Percentiles rank a stretch among this genome's conserved stretches.
phyloP scores from a whole-genome alignment of 92 coral and sea anemone species.

The Isaurus tuberculatus region DNA sequence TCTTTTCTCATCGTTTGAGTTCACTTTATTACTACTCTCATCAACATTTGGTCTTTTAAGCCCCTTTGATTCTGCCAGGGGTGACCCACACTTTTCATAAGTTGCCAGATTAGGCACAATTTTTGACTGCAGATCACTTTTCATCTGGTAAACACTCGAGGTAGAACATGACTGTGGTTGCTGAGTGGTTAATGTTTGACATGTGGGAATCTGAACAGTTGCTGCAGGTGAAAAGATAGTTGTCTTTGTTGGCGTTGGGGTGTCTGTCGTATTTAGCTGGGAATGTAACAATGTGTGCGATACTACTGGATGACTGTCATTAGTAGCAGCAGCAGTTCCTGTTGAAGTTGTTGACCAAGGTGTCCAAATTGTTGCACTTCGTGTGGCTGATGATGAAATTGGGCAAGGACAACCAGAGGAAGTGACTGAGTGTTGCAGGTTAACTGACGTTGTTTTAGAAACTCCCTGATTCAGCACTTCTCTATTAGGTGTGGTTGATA shows the following conservation, averaged over 20 bases:
- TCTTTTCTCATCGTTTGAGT: conserved; percentile 51
- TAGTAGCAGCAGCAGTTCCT: background rate
- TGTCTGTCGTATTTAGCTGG: background rate
- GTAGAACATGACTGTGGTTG: background rate
- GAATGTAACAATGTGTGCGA: conserved; percentile 12
- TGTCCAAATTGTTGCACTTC: conserved; percentile 34
- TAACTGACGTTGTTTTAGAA: conserved; percentile 17
- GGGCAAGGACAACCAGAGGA: conserved; percentile 11
- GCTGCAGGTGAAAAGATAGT: background rate
- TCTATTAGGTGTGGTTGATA: background rate
- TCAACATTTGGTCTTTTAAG: conserved; percentile 40
- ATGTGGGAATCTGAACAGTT: background rate
- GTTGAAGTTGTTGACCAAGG: conserved; percentile 44
- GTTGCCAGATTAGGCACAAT: background rate
- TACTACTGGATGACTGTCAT: background rate
- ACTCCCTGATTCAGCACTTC: background rate
- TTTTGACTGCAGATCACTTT: background rate
- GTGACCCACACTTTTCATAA: conserved; percentile 16
- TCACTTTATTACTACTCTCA: conserved; percentile 40
- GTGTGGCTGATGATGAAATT: background rate
- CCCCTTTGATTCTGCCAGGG: conserved; percentile 31
- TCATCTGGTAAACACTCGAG: conserved; percentile 11
- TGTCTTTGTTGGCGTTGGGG: background rate
- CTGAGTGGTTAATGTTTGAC: background rate
- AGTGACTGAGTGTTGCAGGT: conserved; percentile 18